Base-by-base conservation (phyloP, 2,888 invertebrate species). In the Eledona agricola region DNA sequence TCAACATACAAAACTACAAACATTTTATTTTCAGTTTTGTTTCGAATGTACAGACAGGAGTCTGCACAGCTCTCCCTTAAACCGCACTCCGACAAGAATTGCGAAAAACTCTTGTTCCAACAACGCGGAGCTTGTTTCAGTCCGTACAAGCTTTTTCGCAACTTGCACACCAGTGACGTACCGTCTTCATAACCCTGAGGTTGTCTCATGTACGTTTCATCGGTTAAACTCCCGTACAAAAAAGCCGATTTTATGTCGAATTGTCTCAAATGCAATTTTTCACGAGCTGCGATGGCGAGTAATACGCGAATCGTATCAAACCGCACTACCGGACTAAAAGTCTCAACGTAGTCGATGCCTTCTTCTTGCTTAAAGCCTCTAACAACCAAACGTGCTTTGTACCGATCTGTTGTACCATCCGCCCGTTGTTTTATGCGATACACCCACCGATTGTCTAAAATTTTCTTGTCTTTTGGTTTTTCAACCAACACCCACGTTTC, bases 81-180 rank as follows among this genome's bases (percentile, higher is more conserved):
- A 12, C 64, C 57, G 19, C 60, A 57, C 17, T 56, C 64, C 2
- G 52, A 34, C 3, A 71, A 31, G 45, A 65, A 68, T 22, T 63
- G 63, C 34, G 58, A 45, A 45, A 73, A 65, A n/a, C 58, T 50
- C 12, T 59, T 45, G 51, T 73, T 68, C 72, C 73, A 74, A 23
- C 64, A 65, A 26, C 73, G 42, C 4, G 71, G 64, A 6, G 70
- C 63, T 54, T 74, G 72, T 42, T 72, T 73, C 1, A 75, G 58
- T 4, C 73, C 73, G 59, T 75, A 74, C 11, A 75, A 26, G 35
- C 69, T 13, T 66, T 47, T 58, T 62, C n/a, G 59, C 5, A 75
- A 53, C 23, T 61, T 57, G 47, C 72, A 75, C 2, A 72, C 70
- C 11, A 42, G 25, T 3, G 34, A 38, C 1, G 63, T 56, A n/a